Base-by-base conservation (phyloP, 1,140 invertebrate species). In the Nephila pilipes region DNA sequence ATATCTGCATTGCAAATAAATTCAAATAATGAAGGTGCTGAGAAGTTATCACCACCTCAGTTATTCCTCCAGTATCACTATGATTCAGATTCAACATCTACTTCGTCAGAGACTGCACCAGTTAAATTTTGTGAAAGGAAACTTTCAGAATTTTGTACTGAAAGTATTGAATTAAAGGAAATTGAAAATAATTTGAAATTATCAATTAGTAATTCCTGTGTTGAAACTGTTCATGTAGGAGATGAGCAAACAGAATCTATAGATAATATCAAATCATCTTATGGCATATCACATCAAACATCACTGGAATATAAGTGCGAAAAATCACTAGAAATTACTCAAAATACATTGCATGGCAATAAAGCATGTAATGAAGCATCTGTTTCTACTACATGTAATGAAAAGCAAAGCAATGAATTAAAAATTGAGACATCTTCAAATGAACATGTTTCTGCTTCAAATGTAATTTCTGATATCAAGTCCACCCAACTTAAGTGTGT, bases 1-100 rank as follows among this genome's bases (percentile, higher is more conserved):
- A 63, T 46, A n/a, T 80, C 88, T 58, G 20, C 8, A 20, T 87
- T 54, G 12, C 10, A 16, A 69, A 25, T 18, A 69, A 25, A 36
- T 25, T 75, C 65, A 69, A 57, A 69, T 32, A n/a, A 12, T 10
- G 36, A 65, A 36, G 46, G 46, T 46, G 22, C 6, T 88, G 87
- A 58, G 12, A 58, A 80, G 22, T 58, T 80, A 58, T 80, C 88
- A n/a, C 75, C 88, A 22, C 88, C 88, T 20, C 38, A n/a, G 16
- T 57, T 90, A 29, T 80, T 25, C 8, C 46, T 75, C 18, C 69
- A 36, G 29, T 20, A 14, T 32, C 14, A 18, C 20, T 75, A 32
- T 36, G 69, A 75, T 32, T 75, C 14, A 32, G 69, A 75, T 75
- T 75, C 69, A 75, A 18, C 29, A 75, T 75, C 69, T 36, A 14